These are phyloP conservation scores for Apotomis turbidana DNA, from an alignment of 2,888 invertebrate species.

Conservation along the genomic window DNA sequence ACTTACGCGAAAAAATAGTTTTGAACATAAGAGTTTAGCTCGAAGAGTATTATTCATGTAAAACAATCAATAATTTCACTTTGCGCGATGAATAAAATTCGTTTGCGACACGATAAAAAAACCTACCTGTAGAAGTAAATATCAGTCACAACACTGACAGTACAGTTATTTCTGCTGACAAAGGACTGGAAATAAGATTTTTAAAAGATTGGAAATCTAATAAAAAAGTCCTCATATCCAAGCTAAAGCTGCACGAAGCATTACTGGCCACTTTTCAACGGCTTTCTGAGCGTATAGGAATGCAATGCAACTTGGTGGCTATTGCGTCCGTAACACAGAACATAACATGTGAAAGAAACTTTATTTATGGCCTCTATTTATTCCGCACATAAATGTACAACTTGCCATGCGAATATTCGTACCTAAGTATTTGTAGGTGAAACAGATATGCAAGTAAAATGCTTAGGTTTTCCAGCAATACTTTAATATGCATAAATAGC, in stretches of 20 bases:
- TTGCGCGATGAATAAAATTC: no score
- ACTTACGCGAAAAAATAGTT: no score
- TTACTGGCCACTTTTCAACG: slow-evolving; percentile 11
- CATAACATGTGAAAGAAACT: slow-evolving; percentile 1
- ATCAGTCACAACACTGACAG: not conserved
- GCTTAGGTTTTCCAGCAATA: no score
- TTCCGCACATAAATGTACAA: not conserved
- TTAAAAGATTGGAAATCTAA: slow-evolving; percentile 6
- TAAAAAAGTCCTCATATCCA: slow-evolving; percentile 10
- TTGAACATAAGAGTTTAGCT: no score
- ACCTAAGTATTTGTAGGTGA: no score
- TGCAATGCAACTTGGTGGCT: not conserved
- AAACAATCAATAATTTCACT: no score
- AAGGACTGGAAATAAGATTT: slow-evolving; percentile 9
- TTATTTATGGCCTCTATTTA: not conserved
- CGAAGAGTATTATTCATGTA: no score
- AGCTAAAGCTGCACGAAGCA: not conserved
- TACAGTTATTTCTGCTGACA: slow-evolving; percentile 19
- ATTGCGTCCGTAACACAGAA: not conserved
- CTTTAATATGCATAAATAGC: no score
- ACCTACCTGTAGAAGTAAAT: no score
- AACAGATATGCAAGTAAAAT: no score
- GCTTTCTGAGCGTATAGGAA: not conserved
- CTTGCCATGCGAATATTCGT: not conserved
- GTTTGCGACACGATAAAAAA: no score